Percentiles rank a stretch among this genome's conserved stretches.
Evolutionary conservation across 2,888 invertebrate genomes (phyloP).

Genomic region (Drosophila suboccidentalis): DNA sequence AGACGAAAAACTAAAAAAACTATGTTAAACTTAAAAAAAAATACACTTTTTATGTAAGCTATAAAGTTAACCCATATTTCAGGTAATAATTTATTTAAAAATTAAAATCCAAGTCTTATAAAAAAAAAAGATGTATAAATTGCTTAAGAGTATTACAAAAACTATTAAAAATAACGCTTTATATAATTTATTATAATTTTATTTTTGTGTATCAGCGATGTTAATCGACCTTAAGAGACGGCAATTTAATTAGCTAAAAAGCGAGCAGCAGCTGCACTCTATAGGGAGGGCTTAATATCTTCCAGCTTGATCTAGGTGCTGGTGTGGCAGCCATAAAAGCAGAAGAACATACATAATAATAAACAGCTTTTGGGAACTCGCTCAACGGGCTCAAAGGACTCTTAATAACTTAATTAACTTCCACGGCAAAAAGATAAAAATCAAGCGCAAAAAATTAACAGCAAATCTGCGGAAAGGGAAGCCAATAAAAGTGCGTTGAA

Average conservation of each 20-base stretch:
- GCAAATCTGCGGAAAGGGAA: constrained; percentile 48
- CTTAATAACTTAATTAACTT: constrained; percentile 77
- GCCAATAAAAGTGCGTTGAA: constrained; percentile 51
- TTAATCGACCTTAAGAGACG: constrained; percentile 27
- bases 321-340: constrained; percentile 53
- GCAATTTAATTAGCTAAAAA: constrained; percentile 69
- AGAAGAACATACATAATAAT: constrained; percentile 46
- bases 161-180: constrained; percentile 5
- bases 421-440: constrained; percentile 64
- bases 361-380: constrained; percentile 28
- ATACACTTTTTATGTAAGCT: too few species aligned
- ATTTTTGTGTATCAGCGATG: constrained; percentile 17
- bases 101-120: background rate
- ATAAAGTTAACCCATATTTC: background rate
- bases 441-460: constrained; percentile 72
- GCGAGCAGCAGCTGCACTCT: constrained; percentile 43
- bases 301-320: constrained; percentile 69
- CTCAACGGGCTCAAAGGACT: constrained; percentile 54
- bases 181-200: constrained; percentile 25
- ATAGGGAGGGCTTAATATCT: constrained; percentile 55
- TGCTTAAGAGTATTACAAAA: background rate
- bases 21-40: too few species aligned
- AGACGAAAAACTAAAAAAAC: too few species aligned
- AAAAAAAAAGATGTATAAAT: background rate
- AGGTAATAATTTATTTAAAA: background rate